phyloP scores from a whole-genome alignment of 2,888 invertebrate species.

The Erebia epiphron region DNA sequence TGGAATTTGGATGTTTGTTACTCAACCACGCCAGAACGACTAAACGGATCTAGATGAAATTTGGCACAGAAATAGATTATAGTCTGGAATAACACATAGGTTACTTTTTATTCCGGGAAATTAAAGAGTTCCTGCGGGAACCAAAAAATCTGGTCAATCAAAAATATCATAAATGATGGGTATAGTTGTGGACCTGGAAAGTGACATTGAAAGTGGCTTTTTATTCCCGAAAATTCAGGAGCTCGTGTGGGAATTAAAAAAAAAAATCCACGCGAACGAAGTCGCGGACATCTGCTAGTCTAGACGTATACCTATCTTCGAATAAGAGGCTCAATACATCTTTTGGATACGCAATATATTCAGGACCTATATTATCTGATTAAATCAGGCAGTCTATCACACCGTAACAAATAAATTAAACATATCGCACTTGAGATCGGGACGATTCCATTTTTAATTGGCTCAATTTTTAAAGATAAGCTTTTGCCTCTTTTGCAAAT shows the following conservation, averaged over 20 bases:
- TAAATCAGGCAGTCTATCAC: constrained; percentile 58
- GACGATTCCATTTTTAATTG: constrained; percentile 36
- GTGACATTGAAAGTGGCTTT: too few species aligned
- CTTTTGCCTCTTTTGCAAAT: not conserved
- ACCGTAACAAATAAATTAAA: constrained; percentile 53
- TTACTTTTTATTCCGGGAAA: too few species aligned
- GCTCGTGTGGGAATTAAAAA: too few species aligned
- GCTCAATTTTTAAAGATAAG: constrained; percentile 5
- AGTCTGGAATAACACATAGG: too few species aligned
- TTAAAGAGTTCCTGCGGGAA: too few species aligned
- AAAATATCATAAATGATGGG: too few species aligned
- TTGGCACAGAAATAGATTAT: not conserved
- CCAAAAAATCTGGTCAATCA: too few species aligned
- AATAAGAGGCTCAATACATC: not conserved
- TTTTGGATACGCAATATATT: constrained; percentile 5
- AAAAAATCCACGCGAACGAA: too few species aligned
- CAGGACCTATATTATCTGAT: constrained; percentile 40
- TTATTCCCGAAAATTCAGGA: too few species aligned
- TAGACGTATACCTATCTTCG: not conserved
- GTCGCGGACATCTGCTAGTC: not conserved
- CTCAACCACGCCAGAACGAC: too few species aligned
- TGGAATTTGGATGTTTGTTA: too few species aligned
- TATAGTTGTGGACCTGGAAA: too few species aligned
- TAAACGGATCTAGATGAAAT: not conserved
- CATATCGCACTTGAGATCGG: constrained; percentile 42